A percentile compares a stretch with the other conserved stretches of the same genome.
Evolutionary conservation across 2,888 invertebrate species (phyloP).

Genomic region (Drosophila longiperda): DNA sequence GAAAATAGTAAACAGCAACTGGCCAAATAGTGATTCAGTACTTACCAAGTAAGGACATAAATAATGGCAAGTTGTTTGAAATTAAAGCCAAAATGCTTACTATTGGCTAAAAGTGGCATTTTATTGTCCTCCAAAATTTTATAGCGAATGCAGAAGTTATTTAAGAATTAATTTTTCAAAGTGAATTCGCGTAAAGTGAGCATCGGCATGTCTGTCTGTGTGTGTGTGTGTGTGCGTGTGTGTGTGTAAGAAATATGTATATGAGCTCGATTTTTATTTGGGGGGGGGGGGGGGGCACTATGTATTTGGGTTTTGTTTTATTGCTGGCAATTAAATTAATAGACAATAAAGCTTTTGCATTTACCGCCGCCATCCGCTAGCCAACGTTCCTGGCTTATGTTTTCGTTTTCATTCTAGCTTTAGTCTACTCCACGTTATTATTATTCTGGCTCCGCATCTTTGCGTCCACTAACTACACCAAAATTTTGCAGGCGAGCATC

Average conservation of each 20-base stretch:
- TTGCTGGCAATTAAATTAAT: constrained; percentile 70
- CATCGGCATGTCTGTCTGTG: not conserved
- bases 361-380: constrained; percentile 28
- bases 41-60: not conserved
- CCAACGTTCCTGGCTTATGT: constrained; percentile 1
- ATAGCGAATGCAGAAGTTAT: not conserved
- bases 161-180: constrained; percentile 9
- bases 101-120: not conserved
- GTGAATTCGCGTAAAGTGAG: not conserved
- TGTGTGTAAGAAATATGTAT: not conserved
- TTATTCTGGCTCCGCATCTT: not conserved
- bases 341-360: constrained; percentile 70
- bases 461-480: not conserved
- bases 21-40: not conserved
- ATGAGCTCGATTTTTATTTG: constrained; percentile 4
- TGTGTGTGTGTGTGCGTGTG: not conserved
- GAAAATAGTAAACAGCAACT: not conserved
- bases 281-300: not conserved
- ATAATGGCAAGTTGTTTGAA: not conserved
- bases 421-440: constrained; percentile 9
- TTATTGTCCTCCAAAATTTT: not conserved
- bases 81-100: not conserved
- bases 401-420: constrained; percentile 4
- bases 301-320: constrained; percentile 40
- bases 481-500: constrained; percentile 90